These are phyloP conservation scores for Aphelenchoides avenae DNA, from an alignment of 1,140 invertebrate genomes.

Conservation along the genomic window DNA sequence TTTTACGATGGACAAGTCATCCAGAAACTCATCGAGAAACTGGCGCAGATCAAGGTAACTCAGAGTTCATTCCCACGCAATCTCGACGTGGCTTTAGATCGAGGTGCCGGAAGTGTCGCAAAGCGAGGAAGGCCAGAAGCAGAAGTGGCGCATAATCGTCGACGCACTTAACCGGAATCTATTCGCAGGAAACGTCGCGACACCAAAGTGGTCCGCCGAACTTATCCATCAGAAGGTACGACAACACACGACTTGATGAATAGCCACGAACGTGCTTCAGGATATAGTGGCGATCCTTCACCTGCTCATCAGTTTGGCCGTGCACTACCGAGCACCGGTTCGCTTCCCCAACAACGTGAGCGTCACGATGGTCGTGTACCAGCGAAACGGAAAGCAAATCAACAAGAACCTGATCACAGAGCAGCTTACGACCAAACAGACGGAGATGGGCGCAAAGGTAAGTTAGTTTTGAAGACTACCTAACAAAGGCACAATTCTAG, in stretches of 20 bases:
- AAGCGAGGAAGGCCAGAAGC: slow-evolving; percentile 91
- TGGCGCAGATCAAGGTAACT: slow-evolving; percentile 54
- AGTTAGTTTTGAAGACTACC: slow-evolving; percentile 8
- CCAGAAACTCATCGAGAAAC: slow-evolving; percentile 81
- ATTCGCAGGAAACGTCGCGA: slow-evolving; percentile 55
- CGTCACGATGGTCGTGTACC: slow-evolving; percentile 65
- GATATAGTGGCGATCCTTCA: slow-evolving; percentile 92
- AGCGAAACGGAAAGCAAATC: slow-evolving; percentile 37
- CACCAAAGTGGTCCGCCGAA: slow-evolving; percentile 88
- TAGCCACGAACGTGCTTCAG: slow-evolving; percentile 63
- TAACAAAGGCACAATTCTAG: slow-evolving; percentile 42
- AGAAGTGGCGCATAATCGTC: slow-evolving; percentile 84
- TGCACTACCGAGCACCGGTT: slow-evolving; percentile 88
- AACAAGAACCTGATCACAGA: slow-evolving; percentile 65
- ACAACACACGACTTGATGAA: neutral
- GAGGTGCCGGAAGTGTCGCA: slow-evolving; percentile 97
- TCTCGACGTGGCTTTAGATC: too few relatives aligned
- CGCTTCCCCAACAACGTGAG: slow-evolving; percentile 89
- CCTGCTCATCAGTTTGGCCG: slow-evolving; percentile 81
- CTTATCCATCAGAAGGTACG: slow-evolving; percentile 61
- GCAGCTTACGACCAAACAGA: slow-evolving; percentile 72
- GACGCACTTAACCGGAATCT: slow-evolving; percentile 75
- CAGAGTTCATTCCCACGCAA: too few relatives aligned
- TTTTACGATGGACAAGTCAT: slow-evolving; percentile 96
- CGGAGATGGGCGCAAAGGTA: slow-evolving; percentile 54